Conservation (phyloP, 1,140 invertebrate genomes). For the Lordiphosa collinella region DNA sequence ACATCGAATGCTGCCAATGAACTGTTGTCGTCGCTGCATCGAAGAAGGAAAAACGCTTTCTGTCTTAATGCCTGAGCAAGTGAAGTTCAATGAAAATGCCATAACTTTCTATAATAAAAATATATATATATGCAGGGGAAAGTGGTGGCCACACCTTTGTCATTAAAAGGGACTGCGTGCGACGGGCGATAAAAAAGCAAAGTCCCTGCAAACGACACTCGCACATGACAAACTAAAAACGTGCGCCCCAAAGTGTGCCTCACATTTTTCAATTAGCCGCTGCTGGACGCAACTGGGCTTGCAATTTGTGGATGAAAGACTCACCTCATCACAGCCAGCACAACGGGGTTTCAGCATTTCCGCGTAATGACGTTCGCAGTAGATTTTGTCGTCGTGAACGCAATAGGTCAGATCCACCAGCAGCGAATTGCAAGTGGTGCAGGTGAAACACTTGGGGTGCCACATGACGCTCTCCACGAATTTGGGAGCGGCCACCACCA, state of each 20-base stretch:
- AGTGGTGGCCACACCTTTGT: conserved; percentile 44
- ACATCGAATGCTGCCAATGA: conserved; percentile 19
- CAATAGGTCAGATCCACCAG: conserved; percentile 97
- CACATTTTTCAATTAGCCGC: conserved; percentile 50
- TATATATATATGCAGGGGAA: not conserved
- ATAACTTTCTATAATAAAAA: conserved; percentile 22
- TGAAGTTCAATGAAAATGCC: conserved; percentile 70
- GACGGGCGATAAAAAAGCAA: conserved; percentile 54
- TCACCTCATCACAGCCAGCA: conserved; percentile 96
- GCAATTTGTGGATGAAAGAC: conserved; percentile 64
- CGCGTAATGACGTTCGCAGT: conserved; percentile 96
- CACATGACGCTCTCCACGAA: conserved; percentile 84
- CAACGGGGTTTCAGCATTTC: conserved; percentile 95
- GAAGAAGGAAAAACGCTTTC: conserved; percentile 18
- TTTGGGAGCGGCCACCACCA: conserved; percentile 81
- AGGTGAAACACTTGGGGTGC: conserved; percentile 94
- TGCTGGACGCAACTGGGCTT: not conserved
- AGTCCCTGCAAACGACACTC: conserved; percentile 22
- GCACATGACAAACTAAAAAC: conserved; percentile 22
- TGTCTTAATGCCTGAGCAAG: conserved; percentile 30
- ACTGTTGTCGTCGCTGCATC: conserved; percentile 30
- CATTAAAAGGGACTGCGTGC: conserved; percentile 61
- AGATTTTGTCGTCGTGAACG: conserved; percentile 90
- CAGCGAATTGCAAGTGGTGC: conserved; percentile 90
- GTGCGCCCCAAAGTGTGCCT: conserved; percentile 50